Evolutionary conservation across 2,113 vertebrate species (phyloP).

Genomic region (Zapornia atra): DNA sequence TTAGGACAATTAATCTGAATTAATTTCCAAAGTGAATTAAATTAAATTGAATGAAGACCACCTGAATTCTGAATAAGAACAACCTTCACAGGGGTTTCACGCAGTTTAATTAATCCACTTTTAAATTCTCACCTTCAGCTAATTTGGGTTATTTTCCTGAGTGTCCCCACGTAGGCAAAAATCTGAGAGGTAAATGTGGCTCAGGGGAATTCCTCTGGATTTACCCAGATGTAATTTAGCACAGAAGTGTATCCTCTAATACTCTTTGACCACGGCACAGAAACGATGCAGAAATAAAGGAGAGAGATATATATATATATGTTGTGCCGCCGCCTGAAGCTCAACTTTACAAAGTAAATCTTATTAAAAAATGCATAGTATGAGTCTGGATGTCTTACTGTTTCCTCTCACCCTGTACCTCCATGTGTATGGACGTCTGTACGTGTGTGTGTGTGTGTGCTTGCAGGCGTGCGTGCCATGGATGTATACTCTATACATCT

Average conservation of each 20-base stretch:
- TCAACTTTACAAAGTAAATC: not conserved
- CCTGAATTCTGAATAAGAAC: conserved; percentile 69
- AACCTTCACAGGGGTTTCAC: conserved; percentile 53
- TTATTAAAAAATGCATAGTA: not conserved
- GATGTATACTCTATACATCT: not conserved
- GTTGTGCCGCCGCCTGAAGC: not conserved
- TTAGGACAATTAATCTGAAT: conserved; percentile 67
- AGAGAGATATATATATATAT: not conserved
- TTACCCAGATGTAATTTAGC: conserved; percentile 63
- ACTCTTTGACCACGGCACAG: conserved; percentile 54
- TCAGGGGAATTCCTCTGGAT: conserved; percentile 49
- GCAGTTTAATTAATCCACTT: conserved; percentile 68
- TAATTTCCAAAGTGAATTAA: conserved; percentile 65
- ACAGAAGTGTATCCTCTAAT: conserved; percentile 53
- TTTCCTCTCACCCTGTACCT: not conserved
- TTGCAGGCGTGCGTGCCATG: rapidly evolving
- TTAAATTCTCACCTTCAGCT: conserved; percentile 63
- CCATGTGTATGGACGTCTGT: not conserved
- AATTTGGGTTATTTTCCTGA: conserved; percentile 66
- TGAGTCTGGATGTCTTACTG: not conserved
- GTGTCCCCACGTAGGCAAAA: conserved; percentile 27
- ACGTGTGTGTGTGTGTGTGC: rapidly evolving
- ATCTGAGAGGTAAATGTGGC: conserved; percentile 33
- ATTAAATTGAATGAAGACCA: conserved; percentile 70
- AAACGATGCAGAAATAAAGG: not conserved